Conservation (phyloP, 2,113 vertebrate genomes). For the Craseonycteris thonglongyai region DNA sequence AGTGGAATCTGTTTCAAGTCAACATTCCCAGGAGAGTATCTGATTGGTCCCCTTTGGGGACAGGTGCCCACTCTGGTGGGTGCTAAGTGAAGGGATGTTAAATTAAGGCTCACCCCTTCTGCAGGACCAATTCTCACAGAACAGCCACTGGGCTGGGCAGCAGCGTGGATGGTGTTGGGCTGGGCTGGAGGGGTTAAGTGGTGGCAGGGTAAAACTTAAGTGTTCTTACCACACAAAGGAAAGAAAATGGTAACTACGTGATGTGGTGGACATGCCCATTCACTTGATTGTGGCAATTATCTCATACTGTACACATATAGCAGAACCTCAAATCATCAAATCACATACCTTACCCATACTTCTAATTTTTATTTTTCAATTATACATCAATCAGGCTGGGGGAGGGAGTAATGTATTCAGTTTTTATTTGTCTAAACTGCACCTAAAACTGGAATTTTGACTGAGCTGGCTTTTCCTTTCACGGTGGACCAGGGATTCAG, state of each 20-base stretch:
- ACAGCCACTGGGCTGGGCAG: background rate
- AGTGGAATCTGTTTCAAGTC: background rate
- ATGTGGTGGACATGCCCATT: background rate
- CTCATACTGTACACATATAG: background rate
- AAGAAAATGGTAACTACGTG: background rate
- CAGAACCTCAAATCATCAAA: no score
- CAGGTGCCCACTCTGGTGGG: background rate
- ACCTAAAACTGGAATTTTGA: background rate
- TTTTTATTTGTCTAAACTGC: background rate
- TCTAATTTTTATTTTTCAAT: background rate
- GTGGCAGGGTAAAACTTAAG: background rate
- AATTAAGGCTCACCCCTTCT: background rate
- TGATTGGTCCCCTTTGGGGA: background rate
- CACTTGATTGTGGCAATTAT: background rate
- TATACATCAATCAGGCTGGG: background rate
- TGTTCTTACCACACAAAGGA: background rate
- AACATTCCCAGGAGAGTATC: background rate
- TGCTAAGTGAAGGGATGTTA: background rate
- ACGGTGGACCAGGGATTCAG: background rate
- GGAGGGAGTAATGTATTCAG: background rate
- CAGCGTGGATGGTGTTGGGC: background rate
- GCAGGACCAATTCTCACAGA: background rate
- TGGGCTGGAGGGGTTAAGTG: background rate
- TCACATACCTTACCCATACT: background rate
- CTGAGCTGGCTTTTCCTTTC: background rate